These are phyloP conservation scores for Octopus bimaculoides DNA, from an alignment of 1,140 invertebrate genomes.

Conservation along the genomic window DNA sequence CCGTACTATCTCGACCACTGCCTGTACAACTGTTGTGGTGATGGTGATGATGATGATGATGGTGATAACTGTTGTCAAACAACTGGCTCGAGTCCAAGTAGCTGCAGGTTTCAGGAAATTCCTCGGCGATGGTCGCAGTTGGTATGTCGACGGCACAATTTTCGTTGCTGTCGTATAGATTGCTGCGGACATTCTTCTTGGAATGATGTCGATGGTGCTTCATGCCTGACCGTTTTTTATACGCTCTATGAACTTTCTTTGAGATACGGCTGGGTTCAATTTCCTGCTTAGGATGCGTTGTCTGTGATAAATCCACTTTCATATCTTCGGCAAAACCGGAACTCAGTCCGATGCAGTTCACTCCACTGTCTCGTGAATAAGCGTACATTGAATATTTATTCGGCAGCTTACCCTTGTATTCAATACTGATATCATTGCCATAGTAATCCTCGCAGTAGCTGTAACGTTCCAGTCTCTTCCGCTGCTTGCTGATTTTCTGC, in stretches of 20 bases:
- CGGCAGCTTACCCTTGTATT: constrained; percentile 45
- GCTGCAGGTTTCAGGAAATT: constrained; percentile 9
- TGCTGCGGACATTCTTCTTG: constrained; percentile 18
- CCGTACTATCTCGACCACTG: background rate
- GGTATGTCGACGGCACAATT: constrained; percentile 14
- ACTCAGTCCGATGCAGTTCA: constrained; percentile 46
- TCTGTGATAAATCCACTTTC: constrained; percentile 12
- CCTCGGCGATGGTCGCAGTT: background rate
- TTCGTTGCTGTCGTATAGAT: constrained; percentile 20
- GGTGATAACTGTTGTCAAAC: constrained; percentile 23
- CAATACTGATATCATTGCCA: constrained; percentile 43
- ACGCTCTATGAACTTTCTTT: constrained; percentile 10
- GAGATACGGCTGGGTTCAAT: background rate
- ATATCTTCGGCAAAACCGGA: background rate
- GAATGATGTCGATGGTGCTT: constrained; percentile 20
- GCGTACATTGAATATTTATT: constrained; percentile 41
- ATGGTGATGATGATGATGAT: constrained; percentile 13
- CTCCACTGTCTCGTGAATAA: constrained; percentile 46
- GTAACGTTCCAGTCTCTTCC: constrained; percentile 16
- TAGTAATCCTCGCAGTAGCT: constrained; percentile 21
- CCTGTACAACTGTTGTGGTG: background rate
- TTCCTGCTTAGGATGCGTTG: background rate
- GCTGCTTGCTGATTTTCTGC: background rate
- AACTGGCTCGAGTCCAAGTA: constrained; percentile 21
- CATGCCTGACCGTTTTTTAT: constrained; percentile 18